These are phyloP conservation scores for Neolamprologus cancellatus DNA, from an alignment of 2,113 vertebrate genomes.

Conservation along the genomic window DNA sequence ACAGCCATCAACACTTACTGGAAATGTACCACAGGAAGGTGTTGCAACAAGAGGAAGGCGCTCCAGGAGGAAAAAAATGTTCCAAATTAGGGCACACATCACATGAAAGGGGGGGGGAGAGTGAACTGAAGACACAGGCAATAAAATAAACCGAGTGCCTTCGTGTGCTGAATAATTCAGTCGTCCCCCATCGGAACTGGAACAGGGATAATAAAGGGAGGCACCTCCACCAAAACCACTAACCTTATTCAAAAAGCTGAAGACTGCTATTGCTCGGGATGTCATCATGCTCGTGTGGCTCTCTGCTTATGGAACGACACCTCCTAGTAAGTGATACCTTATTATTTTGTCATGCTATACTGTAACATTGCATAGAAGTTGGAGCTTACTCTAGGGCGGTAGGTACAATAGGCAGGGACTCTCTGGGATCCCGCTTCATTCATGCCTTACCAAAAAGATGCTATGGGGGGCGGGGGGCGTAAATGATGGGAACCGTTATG, in stretches of 20 bases:
- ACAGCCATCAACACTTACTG: not conserved
- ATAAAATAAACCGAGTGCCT: constrained; percentile 10
- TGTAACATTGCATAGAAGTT: constrained; percentile 76
- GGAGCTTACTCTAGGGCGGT: constrained; percentile 48
- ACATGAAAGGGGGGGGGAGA: not conserved
- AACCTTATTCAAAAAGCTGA: not conserved
- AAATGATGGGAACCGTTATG: not conserved
- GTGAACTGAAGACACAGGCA: constrained; percentile 22
- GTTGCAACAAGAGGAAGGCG: not conserved
- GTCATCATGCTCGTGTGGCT: constrained; percentile 38
- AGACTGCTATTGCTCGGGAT: constrained; percentile 25
- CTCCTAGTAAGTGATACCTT: constrained; percentile 34
- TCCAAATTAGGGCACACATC: not conserved
- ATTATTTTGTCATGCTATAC: constrained; percentile 66
- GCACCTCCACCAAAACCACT: constrained; percentile 10
- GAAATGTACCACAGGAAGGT: not conserved
- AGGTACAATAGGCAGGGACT: constrained; percentile 6
- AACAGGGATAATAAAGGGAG: constrained; percentile 27
- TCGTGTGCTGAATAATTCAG: constrained; percentile 51
- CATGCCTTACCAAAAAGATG: constrained; percentile 51
- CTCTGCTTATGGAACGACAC: not conserved
- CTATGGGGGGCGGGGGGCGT: not conserved
- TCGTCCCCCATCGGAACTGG: constrained; percentile 2
- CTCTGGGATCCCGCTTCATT: constrained; percentile 31
- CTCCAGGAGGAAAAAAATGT: not conserved